These are phyloP conservation scores for Eubucco bourcierii DNA, from an alignment of 2,113 vertebrate genomes.

Conservation along the genomic window DNA sequence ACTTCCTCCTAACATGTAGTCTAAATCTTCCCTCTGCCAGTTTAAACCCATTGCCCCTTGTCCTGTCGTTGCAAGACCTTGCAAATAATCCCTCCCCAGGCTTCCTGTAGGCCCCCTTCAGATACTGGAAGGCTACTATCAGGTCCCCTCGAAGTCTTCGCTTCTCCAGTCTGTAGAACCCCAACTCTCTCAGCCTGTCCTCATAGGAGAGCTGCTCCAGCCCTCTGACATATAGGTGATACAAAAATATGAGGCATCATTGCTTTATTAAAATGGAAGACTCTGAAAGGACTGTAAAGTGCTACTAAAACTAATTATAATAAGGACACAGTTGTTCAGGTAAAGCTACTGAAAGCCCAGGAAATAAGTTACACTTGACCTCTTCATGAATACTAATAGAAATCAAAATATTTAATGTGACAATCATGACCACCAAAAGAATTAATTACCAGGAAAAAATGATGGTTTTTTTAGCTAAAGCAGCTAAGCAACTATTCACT, in stretches of 20 bases:
- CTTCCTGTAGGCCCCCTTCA: no score
- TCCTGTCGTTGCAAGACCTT: no score
- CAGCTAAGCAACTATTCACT: neutral
- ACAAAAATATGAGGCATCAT: neutral
- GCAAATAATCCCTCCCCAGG: no score
- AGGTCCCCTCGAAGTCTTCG: no score
- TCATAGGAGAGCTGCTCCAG: no score
- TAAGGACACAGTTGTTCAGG: neutral
- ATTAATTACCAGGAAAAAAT: slow-evolving; percentile 26
- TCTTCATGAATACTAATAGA: slow-evolving; percentile 41
- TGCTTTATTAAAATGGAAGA: slow-evolving; percentile 3
- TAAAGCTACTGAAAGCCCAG: slow-evolving; percentile 18
- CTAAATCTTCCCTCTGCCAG: no score
- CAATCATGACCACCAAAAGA: neutral
- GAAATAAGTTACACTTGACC: slow-evolving; percentile 24
- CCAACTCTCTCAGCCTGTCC: no score
- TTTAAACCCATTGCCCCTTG: no score
- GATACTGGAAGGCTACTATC: no score
- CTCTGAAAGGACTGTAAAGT: slow-evolving; percentile 28
- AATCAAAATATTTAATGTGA: slow-evolving; percentile 29
- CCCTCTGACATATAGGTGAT: slow-evolving; percentile 31
- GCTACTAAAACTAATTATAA: slow-evolving; percentile 22
- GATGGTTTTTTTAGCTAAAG: neutral
- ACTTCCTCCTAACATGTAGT: no score
- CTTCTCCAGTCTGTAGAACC: no score